Evolutionary conservation across 2,888 invertebrate genomes (phyloP).

Genomic region (Syritta pipiens): DNA sequence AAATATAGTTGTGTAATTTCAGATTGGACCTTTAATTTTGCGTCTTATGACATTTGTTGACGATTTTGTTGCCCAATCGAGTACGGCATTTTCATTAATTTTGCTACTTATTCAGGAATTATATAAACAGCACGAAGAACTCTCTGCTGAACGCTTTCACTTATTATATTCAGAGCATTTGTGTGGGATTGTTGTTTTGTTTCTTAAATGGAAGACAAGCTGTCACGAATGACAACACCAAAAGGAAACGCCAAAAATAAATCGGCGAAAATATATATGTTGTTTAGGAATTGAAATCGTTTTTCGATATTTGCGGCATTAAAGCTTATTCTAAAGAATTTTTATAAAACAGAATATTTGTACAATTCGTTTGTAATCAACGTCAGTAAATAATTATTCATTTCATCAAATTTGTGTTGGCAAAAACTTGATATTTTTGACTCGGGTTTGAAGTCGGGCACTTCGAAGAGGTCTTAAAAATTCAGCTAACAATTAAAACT

Average conservation of each 20-base stretch:
- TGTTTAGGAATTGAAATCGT: slow-evolving; percentile 65
- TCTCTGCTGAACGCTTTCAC: too few relatives aligned
- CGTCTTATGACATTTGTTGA: too few relatives aligned
- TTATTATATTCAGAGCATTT: too few relatives aligned
- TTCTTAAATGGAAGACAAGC: neutral
- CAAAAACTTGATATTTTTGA: slow-evolving; percentile 2
- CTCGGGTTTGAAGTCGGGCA: slow-evolving; percentile 6
- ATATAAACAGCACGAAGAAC: too few relatives aligned
- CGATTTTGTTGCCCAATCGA: too few relatives aligned
- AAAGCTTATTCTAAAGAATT: slow-evolving; percentile 19
- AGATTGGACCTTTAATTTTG: too few relatives aligned
- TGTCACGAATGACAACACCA: slow-evolving; percentile 69
- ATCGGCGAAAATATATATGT: slow-evolving; percentile 72
- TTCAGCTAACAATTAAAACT: slow-evolving; percentile 38
- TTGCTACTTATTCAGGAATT: too few relatives aligned
- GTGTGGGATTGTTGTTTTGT: too few relatives aligned
- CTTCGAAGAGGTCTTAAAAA: slow-evolving; percentile 20
- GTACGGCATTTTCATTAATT: too few relatives aligned
- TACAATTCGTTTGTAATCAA: neutral
- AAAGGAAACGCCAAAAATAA: slow-evolving; percentile 72
- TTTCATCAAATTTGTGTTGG: neutral
- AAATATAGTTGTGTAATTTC: too few relatives aligned
- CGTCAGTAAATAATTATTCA: neutral
- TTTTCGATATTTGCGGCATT: slow-evolving; percentile 49
- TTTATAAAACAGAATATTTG: slow-evolving; percentile 28